These are phyloP conservation scores for Drosophila prosaltans DNA, from an alignment of 1,140 invertebrate genomes.

Conservation along the genomic window DNA sequence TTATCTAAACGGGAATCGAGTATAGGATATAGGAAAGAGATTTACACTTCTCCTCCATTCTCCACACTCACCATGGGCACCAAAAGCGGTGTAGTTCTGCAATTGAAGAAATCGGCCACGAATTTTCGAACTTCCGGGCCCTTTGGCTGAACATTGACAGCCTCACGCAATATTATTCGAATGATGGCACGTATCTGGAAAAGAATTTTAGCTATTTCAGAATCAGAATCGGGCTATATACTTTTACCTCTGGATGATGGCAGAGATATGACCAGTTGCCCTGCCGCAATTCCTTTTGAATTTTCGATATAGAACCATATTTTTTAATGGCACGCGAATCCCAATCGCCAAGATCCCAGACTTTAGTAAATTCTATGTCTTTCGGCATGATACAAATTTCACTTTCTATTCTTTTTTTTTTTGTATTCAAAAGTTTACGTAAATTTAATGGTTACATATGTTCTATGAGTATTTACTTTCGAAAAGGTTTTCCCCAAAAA, in stretches of 20 bases:
- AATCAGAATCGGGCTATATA: neutral
- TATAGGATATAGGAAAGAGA: neutral
- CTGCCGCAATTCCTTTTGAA: conserved; percentile 56
- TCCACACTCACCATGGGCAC: conserved; percentile 51
- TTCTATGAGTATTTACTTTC: neutral
- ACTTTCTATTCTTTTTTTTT: neutral
- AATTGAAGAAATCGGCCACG: conserved; percentile 58
- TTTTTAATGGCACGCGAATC: conserved; percentile 49
- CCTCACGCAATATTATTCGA: conserved; percentile 58
- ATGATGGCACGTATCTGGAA: conserved; percentile 62
- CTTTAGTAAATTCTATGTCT: conserved; percentile 16
- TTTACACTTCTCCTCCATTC: neutral
- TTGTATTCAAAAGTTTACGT: neutral
- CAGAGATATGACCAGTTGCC: conserved; percentile 60
- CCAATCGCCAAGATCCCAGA: conserved; percentile 61
- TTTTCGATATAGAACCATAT: conserved; percentile 41
- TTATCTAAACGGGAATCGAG: conserved; percentile 36
- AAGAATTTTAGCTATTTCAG: neutral
- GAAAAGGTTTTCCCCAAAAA: conserved; percentile 2
- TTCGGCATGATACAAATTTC: neutral
- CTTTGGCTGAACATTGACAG: conserved; percentile 50
- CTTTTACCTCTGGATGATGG: conserved; percentile 57
- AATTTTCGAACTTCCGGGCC: conserved; percentile 43
- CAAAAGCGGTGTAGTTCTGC: conserved; percentile 41
- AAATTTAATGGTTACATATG: conserved; percentile 1